phyloP scores from a whole-genome alignment of 2,888 invertebrate genomes.

The Diplazon laetatorius region DNA sequence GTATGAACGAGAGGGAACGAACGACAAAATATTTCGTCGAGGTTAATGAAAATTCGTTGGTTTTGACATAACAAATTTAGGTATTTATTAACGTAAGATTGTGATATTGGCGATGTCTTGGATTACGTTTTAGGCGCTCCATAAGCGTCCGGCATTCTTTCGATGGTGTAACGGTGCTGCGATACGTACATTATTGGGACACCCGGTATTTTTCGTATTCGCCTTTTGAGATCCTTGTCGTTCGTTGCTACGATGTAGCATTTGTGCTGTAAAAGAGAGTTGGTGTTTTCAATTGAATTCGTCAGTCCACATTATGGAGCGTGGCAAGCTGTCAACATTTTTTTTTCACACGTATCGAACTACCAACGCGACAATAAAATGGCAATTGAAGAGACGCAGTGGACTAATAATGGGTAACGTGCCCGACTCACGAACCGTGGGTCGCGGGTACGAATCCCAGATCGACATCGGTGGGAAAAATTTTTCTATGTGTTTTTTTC shows the following conservation, averaged over 20 bases:
- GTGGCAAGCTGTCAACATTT: not conserved
- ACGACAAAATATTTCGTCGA: not conserved
- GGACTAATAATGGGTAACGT: no score
- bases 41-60: constrained; percentile 8
- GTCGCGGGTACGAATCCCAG: no score
- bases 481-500: no score
- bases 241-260: constrained; percentile 99
- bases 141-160: constrained; percentile 99
- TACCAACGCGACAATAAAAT: no score
- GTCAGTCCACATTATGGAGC: not conserved
- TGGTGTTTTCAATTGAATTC: not conserved
- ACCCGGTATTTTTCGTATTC: constrained; percentile 98
- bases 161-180: constrained; percentile 96
- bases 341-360: no score
- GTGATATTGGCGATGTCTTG: not conserved
- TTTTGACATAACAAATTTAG: constrained; percentile 4
- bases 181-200: constrained; percentile 99
- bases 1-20: constrained; percentile 12
- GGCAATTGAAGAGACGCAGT: no score
- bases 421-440: no score
- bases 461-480: no score
- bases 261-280: constrained; percentile 89
- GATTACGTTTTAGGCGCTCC: constrained; percentile 90
- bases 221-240: constrained; percentile 97
- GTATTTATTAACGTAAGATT: constrained; percentile 24